These are phyloP conservation scores for Actinostola sp. DNA, from an alignment of 92 coral and sea anemone genomes.

Conservation along the genomic window DNA sequence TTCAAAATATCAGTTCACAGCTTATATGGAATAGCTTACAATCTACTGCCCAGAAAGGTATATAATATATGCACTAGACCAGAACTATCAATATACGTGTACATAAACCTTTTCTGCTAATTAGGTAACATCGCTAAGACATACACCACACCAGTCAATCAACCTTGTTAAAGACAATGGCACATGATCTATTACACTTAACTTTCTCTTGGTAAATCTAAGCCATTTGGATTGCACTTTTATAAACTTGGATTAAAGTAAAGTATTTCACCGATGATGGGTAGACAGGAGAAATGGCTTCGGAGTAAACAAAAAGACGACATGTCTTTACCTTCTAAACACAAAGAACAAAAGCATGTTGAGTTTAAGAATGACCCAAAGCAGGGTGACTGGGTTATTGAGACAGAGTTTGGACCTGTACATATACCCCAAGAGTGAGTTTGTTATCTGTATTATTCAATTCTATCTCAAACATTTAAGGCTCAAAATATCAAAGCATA, in stretches of 20 bases:
- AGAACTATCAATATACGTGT: constrained; percentile 8
- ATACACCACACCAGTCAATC: not conserved
- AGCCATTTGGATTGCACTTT: no score
- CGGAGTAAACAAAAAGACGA: constrained; percentile 5
- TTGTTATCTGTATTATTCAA: no score
- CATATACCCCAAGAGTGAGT: constrained; percentile 16
- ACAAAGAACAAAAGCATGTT: constrained; percentile 9
- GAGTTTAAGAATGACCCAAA: constrained; percentile 4
- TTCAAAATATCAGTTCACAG: not conserved
- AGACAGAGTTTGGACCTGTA: constrained; percentile 27
- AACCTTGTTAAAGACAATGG: not conserved
- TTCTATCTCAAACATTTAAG: no score
- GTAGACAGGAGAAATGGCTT: not conserved
- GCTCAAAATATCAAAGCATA: no score
- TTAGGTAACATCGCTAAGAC: not conserved
- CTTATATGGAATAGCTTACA: no score
- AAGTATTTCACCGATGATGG: not conserved
- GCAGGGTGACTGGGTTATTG: not conserved
- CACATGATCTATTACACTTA: not conserved
- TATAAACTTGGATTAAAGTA: no score
- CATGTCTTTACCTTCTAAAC: not conserved
- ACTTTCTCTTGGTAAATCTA: no score
- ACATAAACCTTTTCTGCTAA: not conserved
- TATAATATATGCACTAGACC: no score
- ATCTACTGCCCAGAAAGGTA: no score